Base-by-base conservation (phyloP, 2,888 invertebrate genomes). In the Nomada flava region DNA sequence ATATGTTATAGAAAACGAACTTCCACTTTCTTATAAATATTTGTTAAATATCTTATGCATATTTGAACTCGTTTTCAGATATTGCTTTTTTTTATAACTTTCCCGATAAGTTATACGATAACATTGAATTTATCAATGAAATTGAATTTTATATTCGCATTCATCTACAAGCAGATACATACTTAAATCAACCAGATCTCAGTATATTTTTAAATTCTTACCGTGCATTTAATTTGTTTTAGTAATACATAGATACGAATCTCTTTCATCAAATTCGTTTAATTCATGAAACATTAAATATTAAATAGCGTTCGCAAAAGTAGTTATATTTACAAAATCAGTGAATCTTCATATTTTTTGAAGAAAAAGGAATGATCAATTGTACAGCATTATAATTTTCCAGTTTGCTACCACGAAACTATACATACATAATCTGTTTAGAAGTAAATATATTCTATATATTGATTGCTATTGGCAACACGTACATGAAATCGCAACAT, bases 171-270 rank as follows among this genome's bases (percentile, higher is more conserved):
- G 13, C 42, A 73, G n/a, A 15, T 73, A 52, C 78, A 79, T 75
- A 84, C 65, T 84, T 86, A 77, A 81, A 84, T 57, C 64, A 59
- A 55, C 68, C 76, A 63, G 88, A 88, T 88, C 88, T 88, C 88
- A 84, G 64, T 85, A 79, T 75, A 79, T 80, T 88, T 83, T 79
- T 68, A 83, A 87, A 79, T 73, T 64, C 29, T 79, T 77, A 71
- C 80, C 50, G 55, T 82, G 88, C 88, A 88, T 88, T 88, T 88
- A 87, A 82, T 64, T 64, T 78, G 59, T 59, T 57, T 10, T 73
- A 76, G 50, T 73, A 60, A 64, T 79, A 23, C 23, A 23, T 23
- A 72, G 29, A 74, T 60, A 53, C 18, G 84, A 82, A 82, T 80
- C 75, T 86, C 76, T 59, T 79, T 72, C 53, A 57, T 78, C 18